Conservation (phyloP, 2,797 vertebrate genomes). For the Pelodytes ibericus region DNA sequence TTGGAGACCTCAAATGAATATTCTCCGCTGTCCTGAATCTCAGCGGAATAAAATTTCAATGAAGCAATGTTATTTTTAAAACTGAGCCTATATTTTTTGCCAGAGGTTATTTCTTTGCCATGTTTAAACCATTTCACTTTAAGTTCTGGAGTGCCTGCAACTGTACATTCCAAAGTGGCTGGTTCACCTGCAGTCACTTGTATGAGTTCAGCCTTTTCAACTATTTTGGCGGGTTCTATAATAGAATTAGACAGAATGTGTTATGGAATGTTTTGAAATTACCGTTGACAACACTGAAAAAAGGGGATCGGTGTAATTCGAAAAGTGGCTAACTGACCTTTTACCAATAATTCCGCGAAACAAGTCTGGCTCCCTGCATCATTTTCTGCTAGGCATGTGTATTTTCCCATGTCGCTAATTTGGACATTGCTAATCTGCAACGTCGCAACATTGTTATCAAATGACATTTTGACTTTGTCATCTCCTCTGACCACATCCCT, state of each 20-base stretch:
- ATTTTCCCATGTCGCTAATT: constrained; percentile 85
- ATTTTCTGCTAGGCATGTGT: constrained; percentile 92
- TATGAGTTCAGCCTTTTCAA: constrained; percentile 90
- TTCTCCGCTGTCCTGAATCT: constrained; percentile 89
- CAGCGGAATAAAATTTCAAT: constrained; percentile 89
- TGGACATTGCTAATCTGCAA: constrained; percentile 83
- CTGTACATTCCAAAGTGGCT: constrained; percentile 88
- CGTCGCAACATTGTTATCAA: constrained; percentile 84
- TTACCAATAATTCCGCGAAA: constrained; percentile 89
- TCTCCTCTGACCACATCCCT: constrained; percentile 89
- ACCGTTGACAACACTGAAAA: neutral
- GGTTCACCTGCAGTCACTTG: constrained; percentile 94
- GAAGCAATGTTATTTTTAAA: constrained; percentile 89
- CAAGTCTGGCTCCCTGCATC: constrained; percentile 93
- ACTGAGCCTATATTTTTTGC: constrained; percentile 93
- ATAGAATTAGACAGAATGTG: constrained; percentile 63
- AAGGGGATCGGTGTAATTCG: neutral
- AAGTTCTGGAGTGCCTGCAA: constrained; percentile 92
- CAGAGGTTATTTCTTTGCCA: constrained; percentile 85
- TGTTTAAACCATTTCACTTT: constrained; percentile 96
- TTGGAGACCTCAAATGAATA: constrained; percentile 95
- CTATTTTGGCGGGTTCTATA: constrained; percentile 93
- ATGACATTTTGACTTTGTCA: constrained; percentile 84
- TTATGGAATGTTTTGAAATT: constrained; percentile 50
- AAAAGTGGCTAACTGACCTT: constrained; percentile 83